Conservation (phyloP, 2,113 vertebrate genomes). For the Nerophis lumbriciformis region DNA sequence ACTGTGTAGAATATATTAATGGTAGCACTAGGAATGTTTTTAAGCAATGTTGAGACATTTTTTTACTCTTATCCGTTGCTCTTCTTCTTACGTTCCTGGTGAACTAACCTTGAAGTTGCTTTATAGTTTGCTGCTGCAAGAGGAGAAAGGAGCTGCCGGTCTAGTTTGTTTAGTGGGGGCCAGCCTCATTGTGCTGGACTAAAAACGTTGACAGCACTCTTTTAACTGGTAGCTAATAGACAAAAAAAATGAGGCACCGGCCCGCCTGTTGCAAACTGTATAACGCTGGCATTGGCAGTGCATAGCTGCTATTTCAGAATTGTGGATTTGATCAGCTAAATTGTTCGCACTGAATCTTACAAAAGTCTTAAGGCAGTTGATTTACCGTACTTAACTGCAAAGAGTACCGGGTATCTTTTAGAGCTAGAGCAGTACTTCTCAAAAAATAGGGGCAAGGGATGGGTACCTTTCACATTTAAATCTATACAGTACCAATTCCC, state of each 20-base stretch:
- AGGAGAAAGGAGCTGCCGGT: constrained; percentile 35
- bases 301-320: not conserved
- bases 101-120: constrained; percentile 25
- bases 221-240: constrained; percentile 23
- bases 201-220: constrained; percentile 28
- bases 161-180: constrained; percentile 36
- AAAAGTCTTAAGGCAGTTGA: too few species aligned
- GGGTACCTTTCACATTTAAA: too few species aligned
- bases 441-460: too few species aligned
- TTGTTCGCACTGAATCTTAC: too few species aligned
- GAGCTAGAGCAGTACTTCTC: too few species aligned
- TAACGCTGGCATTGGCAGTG: constrained; percentile 1
- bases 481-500: too few species aligned
- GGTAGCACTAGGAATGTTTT: not conserved
- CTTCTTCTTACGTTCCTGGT: not conserved
- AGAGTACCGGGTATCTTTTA: too few species aligned
- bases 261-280: constrained; percentile 19
- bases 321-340: not conserved
- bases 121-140: constrained; percentile 23
- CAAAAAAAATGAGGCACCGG: constrained; percentile 15
- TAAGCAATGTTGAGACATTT: not conserved
- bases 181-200: constrained; percentile 16
- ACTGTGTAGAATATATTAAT: too few species aligned
- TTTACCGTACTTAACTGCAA: too few species aligned
- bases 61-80: constrained; percentile 7